Evolutionary conservation across 2,888 invertebrate genomes (phyloP).

Genomic region (Temnothorax rugatulus): DNA sequence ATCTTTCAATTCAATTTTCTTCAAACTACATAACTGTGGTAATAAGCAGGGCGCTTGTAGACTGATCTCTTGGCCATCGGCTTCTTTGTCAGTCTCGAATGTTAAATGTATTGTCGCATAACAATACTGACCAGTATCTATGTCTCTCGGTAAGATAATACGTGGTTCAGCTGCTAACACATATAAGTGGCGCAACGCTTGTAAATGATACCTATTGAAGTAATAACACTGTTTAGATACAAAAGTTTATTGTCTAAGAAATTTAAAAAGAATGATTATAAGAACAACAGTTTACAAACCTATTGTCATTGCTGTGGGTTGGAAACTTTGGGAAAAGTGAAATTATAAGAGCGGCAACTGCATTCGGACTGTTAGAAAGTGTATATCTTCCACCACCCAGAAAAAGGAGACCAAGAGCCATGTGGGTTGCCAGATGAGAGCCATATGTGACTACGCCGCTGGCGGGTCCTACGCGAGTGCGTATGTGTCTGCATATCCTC

Average conservation of each 20-base stretch:
- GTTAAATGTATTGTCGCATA: conserved; percentile 91
- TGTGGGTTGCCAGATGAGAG: conserved; percentile 97
- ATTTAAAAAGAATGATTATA: neutral
- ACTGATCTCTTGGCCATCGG: conserved; percentile 87
- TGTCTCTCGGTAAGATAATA: conserved; percentile 94
- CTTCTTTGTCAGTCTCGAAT: conserved; percentile 85
- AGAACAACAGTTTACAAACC: conserved; percentile 87
- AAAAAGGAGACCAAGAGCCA: conserved; percentile 97
- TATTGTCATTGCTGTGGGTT: conserved; percentile 98
- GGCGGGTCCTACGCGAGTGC: conserved; percentile 92
- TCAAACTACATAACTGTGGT: conserved; percentile 92
- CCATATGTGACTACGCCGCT: conserved; percentile 93
- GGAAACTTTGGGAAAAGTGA: conserved; percentile 99
- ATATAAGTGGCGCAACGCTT: conserved; percentile 98
- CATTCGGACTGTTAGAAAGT: conserved; percentile 92
- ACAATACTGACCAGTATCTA: conserved; percentile 92
- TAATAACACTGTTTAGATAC: conserved; percentile 29
- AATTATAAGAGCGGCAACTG: conserved; percentile 96
- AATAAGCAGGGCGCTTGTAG: conserved; percentile 94
- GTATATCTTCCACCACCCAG: conserved; percentile 97
- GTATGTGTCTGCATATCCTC: conserved; percentile 94
- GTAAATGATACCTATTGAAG: conserved; percentile 94
- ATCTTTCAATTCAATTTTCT: conserved; percentile 93
- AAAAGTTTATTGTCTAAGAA: neutral
- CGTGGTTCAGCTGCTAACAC: conserved; percentile 97